Base-by-base conservation (phyloP, 30 jellyfish, hydroid and myxozoan genomes). In the Hydractinia echinata region DNA sequence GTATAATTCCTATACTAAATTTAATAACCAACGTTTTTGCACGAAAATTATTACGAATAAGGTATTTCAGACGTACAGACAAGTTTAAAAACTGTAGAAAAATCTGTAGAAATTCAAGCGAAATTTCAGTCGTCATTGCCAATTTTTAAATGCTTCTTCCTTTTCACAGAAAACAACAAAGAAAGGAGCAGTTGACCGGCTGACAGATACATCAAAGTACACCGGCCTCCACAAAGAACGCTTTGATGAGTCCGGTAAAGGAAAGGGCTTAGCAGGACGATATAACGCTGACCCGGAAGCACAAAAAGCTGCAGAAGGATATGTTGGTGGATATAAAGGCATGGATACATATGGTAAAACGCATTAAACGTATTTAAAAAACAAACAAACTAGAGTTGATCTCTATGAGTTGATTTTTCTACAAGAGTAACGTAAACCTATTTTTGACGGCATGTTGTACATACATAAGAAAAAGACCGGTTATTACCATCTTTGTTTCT, bases 231-330 rank as follows among this genome's bases (percentile, higher is more conserved):
- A 87, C 83, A 87, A 81, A 76, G 99, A 93, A 80, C 76, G 99
- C 39, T 93, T 93, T 85, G 96, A 93, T 54, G 99, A 87, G 13
- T 56, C 90, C 53, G 99, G 99, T 54, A 84, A 87, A 84, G 99
- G 99, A 55, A 93, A 93, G 68, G 99, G 99, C 5, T 82, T 93
- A 50, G 99, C 84, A 13, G 99, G 99, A 56, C 66, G 99, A 19
- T 52, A 74, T 19, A 94, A 84, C 72, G 55, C 68, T 60, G 94
- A 87, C 55, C 51, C 71, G 5, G 50, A 21, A 30, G 18, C 86
- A 6, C 77, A 83, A 5, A 80, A 84, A 55, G 96, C 99, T 11
- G 83, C 82, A 5, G 54, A 89, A 30, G 99, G 99, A 1, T 93
- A 93, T 70, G 96, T 87, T 72, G 99, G 95, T 20, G 99, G 95